Conservation (phyloP, 2,888 invertebrate species). For the Erynnis tages region DNA sequence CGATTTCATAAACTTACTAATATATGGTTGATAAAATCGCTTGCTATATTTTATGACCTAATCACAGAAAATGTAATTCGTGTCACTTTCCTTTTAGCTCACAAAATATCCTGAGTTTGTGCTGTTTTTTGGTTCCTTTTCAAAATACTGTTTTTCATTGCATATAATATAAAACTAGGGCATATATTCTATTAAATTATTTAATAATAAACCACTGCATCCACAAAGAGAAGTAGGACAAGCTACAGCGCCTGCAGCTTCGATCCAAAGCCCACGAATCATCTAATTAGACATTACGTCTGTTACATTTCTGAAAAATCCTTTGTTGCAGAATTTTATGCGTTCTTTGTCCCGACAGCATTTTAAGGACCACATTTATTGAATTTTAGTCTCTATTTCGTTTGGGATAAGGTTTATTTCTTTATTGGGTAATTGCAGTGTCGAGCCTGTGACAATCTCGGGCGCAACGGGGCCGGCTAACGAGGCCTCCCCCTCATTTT, state of each 20-base stretch:
- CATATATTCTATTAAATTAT: conserved; percentile 25
- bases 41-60: no score
- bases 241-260: conserved; percentile 23
- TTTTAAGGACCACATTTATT: conserved; percentile 46
- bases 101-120: no score
- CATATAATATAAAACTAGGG: conserved; percentile 24
- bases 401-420: conserved; percentile 44
- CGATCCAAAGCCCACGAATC: conserved; percentile 50
- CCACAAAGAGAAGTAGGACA: conserved; percentile 25
- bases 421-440: conserved; percentile 44
- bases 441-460: conserved; percentile 70
- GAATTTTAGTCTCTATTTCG: conserved; percentile 43
- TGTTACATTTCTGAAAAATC: conserved; percentile 71
- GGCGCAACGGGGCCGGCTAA: conserved; percentile 65
- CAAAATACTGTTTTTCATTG: not conserved
- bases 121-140: no score
- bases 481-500: conserved; percentile 70
- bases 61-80: no score
- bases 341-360: conserved; percentile 66
- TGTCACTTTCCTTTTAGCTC: no score
- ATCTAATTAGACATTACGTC: conserved; percentile 76
- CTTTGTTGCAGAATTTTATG: conserved; percentile 75
- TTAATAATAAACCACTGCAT: conserved; percentile 2
- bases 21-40: no score
- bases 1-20: no score